Evolutionary conservation across 2,888 invertebrate genomes (phyloP), one percentile per base, ranked within the genome.

Genomic region (Carterocephalus palaemon): DNA sequence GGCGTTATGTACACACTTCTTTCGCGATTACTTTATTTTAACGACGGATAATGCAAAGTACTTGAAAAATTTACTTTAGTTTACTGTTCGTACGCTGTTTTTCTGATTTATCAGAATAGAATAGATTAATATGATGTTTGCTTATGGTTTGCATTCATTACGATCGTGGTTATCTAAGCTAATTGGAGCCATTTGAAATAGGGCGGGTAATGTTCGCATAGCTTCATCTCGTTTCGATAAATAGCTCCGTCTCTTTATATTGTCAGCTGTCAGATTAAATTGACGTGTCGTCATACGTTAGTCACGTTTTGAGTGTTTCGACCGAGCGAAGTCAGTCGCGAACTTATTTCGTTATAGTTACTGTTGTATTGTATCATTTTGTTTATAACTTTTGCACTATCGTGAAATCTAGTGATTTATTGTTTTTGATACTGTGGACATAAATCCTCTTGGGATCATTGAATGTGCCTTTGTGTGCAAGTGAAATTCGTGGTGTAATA

Each of bases 271-370:
- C 76, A 74, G 63, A 62, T 47, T 16, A 22, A 22, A 45, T 69
- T 83, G 82, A 82, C 83, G 80, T 83, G 80, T 79, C 54, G 54
- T 53, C 57, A 58, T 59, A n/a, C 60, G 52, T 61, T 56, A 49
- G 45, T 51, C 61, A 58, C 61, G 62, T 64, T 42, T 65, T 66
- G 66, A 69, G 57, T 61, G 62, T 64, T 42, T 65, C 67, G 66
- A 69, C 65, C 70, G 20, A 10, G 9, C 61, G 82, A 83, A 83
- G 82, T 85, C 82, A 84, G 84, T 85, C 63, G 75, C 83, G 70
- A 71, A 76, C 59, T 59, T 66, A 60, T 53, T 70, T 55, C 58
- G 62, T 63, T 55, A 64, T 70, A 61, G 70, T 64, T 61, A 64
- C 62, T 70, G 73, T 72, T 73, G 68, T 74, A 66, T 70, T 72